Conservation (phyloP, 1,140 invertebrate species). For the Penaeus japonicus region DNA sequence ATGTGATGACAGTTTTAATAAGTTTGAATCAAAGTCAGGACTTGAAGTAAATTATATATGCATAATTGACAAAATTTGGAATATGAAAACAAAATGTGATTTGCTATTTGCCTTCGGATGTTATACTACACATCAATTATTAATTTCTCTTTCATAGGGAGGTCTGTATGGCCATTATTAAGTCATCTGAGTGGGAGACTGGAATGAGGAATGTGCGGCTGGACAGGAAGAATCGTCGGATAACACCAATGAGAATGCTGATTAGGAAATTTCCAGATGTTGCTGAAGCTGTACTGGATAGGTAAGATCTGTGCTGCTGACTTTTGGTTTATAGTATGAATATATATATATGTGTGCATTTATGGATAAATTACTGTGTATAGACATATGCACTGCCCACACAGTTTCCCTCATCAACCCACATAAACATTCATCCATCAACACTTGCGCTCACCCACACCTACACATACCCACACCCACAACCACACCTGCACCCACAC, state of each 20-base stretch:
- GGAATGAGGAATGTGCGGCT: slow-evolving; percentile 64
- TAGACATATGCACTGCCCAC: too few relatives aligned
- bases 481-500: too few relatives aligned
- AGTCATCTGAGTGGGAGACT: slow-evolving; percentile 64
- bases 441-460: too few relatives aligned
- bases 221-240: slow-evolving; percentile 60
- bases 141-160: slow-evolving; percentile 60
- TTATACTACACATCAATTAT: not conserved
- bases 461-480: too few relatives aligned
- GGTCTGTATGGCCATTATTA: slow-evolving; percentile 65
- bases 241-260: slow-evolving; percentile 68
- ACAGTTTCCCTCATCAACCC: too few relatives aligned
- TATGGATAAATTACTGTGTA: not conserved
- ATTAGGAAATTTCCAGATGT: slow-evolving; percentile 67
- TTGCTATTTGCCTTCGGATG: too few relatives aligned
- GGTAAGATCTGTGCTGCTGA: slow-evolving; percentile 13
- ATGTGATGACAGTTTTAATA: too few relatives aligned
- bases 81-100: too few relatives aligned
- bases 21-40: too few relatives aligned
- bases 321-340: too few relatives aligned
- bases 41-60: not conserved
- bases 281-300: slow-evolving; percentile 66
- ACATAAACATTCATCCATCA: too few relatives aligned
- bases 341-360: not conserved
- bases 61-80: too few relatives aligned